Conservation (phyloP, 2,113 vertebrate species). For the Sclerurus mexicanus region DNA sequence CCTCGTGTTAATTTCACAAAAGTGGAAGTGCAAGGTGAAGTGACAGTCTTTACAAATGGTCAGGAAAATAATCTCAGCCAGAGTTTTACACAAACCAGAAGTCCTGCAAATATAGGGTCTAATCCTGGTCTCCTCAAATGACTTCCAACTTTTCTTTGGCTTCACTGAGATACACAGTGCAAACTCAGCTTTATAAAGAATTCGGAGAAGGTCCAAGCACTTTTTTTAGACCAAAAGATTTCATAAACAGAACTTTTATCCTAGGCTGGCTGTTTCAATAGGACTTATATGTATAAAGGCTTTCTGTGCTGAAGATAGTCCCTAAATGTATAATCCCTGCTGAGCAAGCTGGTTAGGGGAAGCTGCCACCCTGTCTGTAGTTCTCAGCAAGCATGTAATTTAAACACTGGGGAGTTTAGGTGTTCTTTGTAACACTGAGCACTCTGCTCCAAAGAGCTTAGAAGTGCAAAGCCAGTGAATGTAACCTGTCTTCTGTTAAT, state of each 20-base stretch:
- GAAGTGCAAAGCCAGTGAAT: neutral
- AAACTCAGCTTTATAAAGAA: neutral
- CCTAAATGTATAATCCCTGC: constrained; percentile 1
- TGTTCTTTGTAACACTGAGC: neutral
- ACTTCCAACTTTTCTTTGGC: neutral
- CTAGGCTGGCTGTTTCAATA: neutral
- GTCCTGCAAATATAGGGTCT: neutral
- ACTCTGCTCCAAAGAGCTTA: neutral
- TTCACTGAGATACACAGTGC: neutral
- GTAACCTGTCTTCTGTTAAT: neutral
- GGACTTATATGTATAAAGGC: neutral
- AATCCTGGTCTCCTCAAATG: constrained; percentile 2
- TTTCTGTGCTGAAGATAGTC: neutral
- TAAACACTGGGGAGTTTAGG: neutral
- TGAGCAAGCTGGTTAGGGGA: neutral
- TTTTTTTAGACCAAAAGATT: neutral
- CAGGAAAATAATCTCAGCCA: neutral
- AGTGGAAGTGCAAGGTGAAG: neutral
- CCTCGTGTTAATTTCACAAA: neutral
- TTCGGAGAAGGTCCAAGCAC: neutral
- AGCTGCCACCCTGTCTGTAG: neutral
- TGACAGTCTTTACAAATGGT: neutral
- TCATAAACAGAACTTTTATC: constrained; percentile 26
- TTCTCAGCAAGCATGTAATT: neutral
- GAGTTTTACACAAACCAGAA: neutral